These are phyloP conservation scores for Lordiphosa stackelbergi DNA, from an alignment of 1,140 invertebrate species.

Conservation along the genomic window DNA sequence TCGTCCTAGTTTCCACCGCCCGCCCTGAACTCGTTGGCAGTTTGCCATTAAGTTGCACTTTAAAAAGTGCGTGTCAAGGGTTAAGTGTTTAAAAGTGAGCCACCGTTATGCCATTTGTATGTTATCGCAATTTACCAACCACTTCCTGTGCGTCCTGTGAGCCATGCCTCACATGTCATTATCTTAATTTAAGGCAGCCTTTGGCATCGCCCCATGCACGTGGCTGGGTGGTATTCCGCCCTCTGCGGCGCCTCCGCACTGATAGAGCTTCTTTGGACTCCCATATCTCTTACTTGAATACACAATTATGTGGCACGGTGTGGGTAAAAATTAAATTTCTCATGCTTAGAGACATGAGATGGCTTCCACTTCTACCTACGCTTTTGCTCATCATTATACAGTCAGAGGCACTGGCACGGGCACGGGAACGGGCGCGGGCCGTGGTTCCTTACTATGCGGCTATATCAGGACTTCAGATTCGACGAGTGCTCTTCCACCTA, in stretches of 20 bases:
- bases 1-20: too few species aligned
- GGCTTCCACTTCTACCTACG: constrained; percentile 5
- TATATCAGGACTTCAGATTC: constrained; percentile 62
- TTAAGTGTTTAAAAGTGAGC: constrained; percentile 62
- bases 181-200: constrained; percentile 65
- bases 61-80: constrained; percentile 42
- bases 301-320: constrained; percentile 61
- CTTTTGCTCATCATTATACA: constrained; percentile 64
- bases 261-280: constrained; percentile 63
- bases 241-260: background rate
- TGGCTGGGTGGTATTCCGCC: background rate
- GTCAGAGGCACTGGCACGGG: constrained; percentile 32
- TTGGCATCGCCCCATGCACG: background rate
- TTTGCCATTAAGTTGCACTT: constrained; percentile 61
- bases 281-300: constrained; percentile 72
- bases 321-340: constrained; percentile 66
- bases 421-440: constrained; percentile 22
- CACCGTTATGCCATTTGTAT: constrained; percentile 51
- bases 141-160: background rate
- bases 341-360: constrained; percentile 49
- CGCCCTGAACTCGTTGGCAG: constrained; percentile 46
- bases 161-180: constrained; percentile 65
- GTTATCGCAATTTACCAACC: constrained; percentile 71
- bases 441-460: constrained; percentile 56
- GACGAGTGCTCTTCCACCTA: constrained; percentile 27